Evolutionary conservation across 2,113 vertebrate genomes (phyloP), one percentile per base, ranked within the genome.

Genomic region (Vireo altiloquus): DNA sequence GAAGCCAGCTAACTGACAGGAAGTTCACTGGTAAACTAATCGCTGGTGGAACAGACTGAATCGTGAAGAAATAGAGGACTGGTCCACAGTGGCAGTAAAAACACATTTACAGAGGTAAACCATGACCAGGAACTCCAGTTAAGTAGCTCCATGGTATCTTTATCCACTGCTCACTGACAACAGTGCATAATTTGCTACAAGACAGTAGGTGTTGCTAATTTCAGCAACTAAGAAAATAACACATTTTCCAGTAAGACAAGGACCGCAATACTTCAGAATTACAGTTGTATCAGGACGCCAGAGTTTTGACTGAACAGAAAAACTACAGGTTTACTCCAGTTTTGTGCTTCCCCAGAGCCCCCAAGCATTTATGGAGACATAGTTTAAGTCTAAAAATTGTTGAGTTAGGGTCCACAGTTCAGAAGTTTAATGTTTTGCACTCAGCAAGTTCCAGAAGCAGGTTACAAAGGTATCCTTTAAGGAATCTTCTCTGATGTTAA

Each of bases 401-500:
- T 60, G 9, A 75, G 35, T 66, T 63, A 66, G 13, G 33, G 44
- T 82, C 46, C 61, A 76, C 9, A 8, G 82, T 78, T 33, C 54
- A 60, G 25, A 60, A 64, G 12, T 84, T 74, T 63, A 66, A 35
- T 54, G 53, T 68, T 92, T 79, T 74, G 23, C 54, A 81, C 40
- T 13, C 63, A 83, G 52, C 17, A 35, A 91, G 69, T 80, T 79
- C 35, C 61, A 95, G 54, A 77, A 59, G 52, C 65, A 47, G 13
- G n/a, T 84, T 92, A 66, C 31, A 57, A 40, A 84, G 11, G 30
- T 31, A 65, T 76, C 76, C 76, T 91, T 99, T 97, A 99, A 49
- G 99, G 99, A 96, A 99, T 99, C 96, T 98, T 98, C 92, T 99
- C 99, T 15, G 99, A 98, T 83, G 90, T 95, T 71, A 99, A 97